phyloP scores from a whole-genome alignment of 2,797 vertebrate genomes.

The Xyrichtys novacula region DNA sequence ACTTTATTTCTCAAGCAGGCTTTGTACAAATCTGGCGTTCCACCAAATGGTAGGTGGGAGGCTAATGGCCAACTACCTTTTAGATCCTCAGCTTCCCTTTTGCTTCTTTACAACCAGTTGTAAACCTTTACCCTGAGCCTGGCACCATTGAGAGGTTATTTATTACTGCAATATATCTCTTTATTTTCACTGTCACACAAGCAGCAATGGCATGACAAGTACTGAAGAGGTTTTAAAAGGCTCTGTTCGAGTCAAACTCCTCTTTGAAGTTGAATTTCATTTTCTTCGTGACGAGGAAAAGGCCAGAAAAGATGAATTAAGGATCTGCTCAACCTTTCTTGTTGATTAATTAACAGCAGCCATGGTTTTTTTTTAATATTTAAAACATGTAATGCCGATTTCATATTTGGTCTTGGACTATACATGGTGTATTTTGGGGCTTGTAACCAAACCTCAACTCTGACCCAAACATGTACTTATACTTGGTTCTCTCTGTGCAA shows the following conservation, averaged over 20 bases:
- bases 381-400: slow-evolving; percentile 5
- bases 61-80: slow-evolving; percentile 21
- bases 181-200: slow-evolving; percentile 88
- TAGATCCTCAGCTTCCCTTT: slow-evolving; percentile 50
- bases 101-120: slow-evolving; percentile 75
- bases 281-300: no score
- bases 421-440: background rate
- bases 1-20: slow-evolving; percentile 18
- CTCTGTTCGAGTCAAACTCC: slow-evolving; percentile 86
- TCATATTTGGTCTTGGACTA: background rate
- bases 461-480: no score
- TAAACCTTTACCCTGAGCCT: slow-evolving; percentile 69
- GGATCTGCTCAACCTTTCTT: slow-evolving; percentile 78
- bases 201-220: slow-evolving; percentile 89
- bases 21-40: slow-evolving; percentile 32
- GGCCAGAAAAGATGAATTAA: no score
- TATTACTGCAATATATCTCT: slow-evolving; percentile 86
- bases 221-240: slow-evolving; percentile 65
- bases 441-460: background rate
- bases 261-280: slow-evolving; percentile 90
- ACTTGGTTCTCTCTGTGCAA: no score
- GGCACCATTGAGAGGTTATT: slow-evolving; percentile 90
- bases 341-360: slow-evolving; percentile 89
- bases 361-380: slow-evolving; percentile 83
- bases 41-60: slow-evolving; percentile 60